These are phyloP conservation scores for Tholera decimalis DNA, from an alignment of 2,888 invertebrate genomes.

Conservation along the genomic window DNA sequence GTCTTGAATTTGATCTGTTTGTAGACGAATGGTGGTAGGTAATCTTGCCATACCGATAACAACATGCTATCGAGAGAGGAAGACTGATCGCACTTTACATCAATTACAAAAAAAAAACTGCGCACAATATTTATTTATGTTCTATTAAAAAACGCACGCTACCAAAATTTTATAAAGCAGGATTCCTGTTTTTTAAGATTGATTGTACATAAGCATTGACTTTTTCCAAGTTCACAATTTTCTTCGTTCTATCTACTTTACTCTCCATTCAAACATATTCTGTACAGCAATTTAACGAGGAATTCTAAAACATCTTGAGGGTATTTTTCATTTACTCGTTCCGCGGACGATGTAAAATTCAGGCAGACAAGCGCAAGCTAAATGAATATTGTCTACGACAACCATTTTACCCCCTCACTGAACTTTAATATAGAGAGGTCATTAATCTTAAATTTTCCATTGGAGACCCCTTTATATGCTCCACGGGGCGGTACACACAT, in stretches of 20 bases:
- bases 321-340: conserved; percentile 1
- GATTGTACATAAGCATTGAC: too few species aligned
- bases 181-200: too few species aligned
- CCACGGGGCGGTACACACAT: background rate
- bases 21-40: too few species aligned
- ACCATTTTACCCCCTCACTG: conserved; percentile 36
- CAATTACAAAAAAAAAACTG: too few species aligned
- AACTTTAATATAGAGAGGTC: conserved; percentile 50
- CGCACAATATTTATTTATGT: too few species aligned
- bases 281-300: conserved; percentile 12
- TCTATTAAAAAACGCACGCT: too few species aligned
- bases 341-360: conserved; percentile 26
- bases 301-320: conserved; percentile 7
- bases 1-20: too few species aligned
- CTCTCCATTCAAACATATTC: conserved; percentile 1
- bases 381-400: conserved; percentile 52
- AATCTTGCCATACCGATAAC: too few species aligned
- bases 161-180: too few species aligned
- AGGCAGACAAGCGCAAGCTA: conserved; percentile 38
- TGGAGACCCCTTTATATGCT: conserved; percentile 26
- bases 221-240: background rate
- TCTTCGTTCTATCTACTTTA: background rate
- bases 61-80: too few species aligned
- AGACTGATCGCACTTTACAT: too few species aligned
- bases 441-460: conserved; percentile 56